Evolutionary conservation across 2,113 vertebrate genomes (phyloP), one percentile per base, ranked within the genome.

Genomic region (Lutjanus erythropterus): DNA sequence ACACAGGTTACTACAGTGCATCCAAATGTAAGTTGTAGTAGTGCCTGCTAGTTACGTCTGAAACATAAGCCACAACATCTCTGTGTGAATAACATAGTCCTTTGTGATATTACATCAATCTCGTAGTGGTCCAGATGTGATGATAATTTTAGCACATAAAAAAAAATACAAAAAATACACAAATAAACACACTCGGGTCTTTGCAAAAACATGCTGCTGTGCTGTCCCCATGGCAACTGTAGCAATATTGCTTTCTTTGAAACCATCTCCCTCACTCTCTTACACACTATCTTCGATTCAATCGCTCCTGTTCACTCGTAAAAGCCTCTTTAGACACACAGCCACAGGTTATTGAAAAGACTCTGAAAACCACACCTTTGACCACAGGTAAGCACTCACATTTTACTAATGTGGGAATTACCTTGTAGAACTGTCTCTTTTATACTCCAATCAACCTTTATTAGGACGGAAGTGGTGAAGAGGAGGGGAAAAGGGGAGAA

Each of bases 171-270:
- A 8, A 12, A 60, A 4, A 60, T 19, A 74, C n/a, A 68, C 6
- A 64, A 37, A 71, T 21, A 68, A 58, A 78, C 55, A 71, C 64
- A 47, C 33, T 37, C 66, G 68, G 21, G 46, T 72, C 31, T 29
- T 21, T 81, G 12, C 55, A 79, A 62, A 67, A 75, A 73, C 23
- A 2, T 67, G 60, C 62, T 74, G 59, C 75, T 53, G 86, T 74
- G 59, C 75, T 53, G 86, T 94, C 86, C 85, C 91, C 90, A 94
- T 92, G 86, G 91, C 87, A 94, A 94, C 91, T 76, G 87, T 39
- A 80, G 77, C 50, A 68, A 73, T 56, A 78, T 69, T 4, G 0
- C 15, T 68, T 81, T 62, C 47, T 85, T 71, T 82, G 62, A 77
- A 84, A 66, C 11, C 37, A 25, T 75, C 59, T 55, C 42, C 25